Conservation (phyloP, 1,140 invertebrate species). For the Rhagoletis zephyria region DNA sequence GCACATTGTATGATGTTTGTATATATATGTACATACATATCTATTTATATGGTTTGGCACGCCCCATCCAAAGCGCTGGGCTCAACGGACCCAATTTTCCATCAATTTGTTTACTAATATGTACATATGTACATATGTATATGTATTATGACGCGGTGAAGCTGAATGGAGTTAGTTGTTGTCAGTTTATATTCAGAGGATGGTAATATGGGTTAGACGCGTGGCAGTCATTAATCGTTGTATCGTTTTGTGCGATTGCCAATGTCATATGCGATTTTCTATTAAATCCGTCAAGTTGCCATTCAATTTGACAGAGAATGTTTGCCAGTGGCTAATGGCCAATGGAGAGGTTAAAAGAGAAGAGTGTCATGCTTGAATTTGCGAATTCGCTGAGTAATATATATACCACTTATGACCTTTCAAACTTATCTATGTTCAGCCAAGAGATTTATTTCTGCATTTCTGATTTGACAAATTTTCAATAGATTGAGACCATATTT, state of each 20-base stretch:
- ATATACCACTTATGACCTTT: not conserved
- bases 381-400: not conserved
- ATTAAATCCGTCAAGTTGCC: conserved; percentile 32
- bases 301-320: conserved; percentile 25
- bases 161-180: not conserved
- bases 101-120: conserved; percentile 27
- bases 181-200: not conserved
- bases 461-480: too few species aligned
- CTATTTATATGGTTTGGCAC: not conserved
- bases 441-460: too few species aligned
- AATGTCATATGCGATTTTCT: conserved; percentile 22
- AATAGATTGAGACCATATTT: too few species aligned
- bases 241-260: not conserved
- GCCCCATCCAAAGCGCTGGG: not conserved
- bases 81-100: not conserved
- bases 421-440: not conserved
- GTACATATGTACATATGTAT: not conserved
- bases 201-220: not conserved
- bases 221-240: conserved; percentile 34
- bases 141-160: not conserved
- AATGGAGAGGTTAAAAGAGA: not conserved
- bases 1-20: not conserved
- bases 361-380: too few species aligned
- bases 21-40: not conserved
- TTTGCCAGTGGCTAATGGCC: not conserved